Percentiles rank a stretch among this genome's conserved stretches.
Conservation (phyloP, 2,113 vertebrate genomes). For the Neolamprologus toae region DNA sequence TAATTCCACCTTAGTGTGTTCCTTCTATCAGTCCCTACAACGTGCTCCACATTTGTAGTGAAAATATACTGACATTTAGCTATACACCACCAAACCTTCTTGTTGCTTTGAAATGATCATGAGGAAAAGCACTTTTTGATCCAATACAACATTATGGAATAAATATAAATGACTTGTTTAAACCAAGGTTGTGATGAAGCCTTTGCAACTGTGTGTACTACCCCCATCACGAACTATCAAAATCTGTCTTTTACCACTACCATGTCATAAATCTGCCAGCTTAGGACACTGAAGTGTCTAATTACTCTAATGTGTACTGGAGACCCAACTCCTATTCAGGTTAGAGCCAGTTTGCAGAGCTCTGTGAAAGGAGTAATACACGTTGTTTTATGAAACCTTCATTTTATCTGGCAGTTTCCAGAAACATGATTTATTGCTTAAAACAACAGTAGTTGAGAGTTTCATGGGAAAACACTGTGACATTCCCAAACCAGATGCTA, state of each 20-base stretch:
- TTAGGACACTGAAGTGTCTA: neutral
- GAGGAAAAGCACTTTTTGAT: neutral
- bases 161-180: neutral
- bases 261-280: neutral
- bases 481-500: neutral
- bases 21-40: neutral
- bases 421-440: neutral
- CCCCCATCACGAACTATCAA: neutral
- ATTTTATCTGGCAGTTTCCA: neutral
- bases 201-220: neutral
- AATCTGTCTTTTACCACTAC: neutral
- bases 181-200: neutral
- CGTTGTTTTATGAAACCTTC: neutral
- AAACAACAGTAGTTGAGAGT: neutral
- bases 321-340: neutral
- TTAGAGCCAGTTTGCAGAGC: neutral
- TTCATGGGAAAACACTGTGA: neutral
- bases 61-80: neutral
- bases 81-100: neutral
- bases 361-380: neutral
- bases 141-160: neutral
- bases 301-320: neutral
- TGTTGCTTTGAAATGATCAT: neutral
- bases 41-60: neutral
- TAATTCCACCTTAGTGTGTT: slow-evolving; percentile 1